Base-by-base conservation (phyloP, 1,140 invertebrate species). In the Tetramorium parvispinum region DNA sequence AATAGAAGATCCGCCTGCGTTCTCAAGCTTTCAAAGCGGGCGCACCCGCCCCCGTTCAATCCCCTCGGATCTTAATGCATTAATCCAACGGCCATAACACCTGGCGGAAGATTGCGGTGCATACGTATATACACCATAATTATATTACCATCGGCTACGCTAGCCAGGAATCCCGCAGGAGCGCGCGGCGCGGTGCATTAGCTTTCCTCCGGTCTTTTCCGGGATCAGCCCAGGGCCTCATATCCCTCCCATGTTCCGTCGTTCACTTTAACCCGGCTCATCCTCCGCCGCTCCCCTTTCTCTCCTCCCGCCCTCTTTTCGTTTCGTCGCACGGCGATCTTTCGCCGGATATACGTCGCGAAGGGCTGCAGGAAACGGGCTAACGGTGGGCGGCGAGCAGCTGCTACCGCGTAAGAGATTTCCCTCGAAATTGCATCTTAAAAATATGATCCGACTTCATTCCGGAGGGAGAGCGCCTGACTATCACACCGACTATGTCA, bases 371-470 rank as follows among this genome's bases (percentile, higher is more conserved):
- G 27, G 13, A 85, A 70, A 78, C 79, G 63, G 85, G 85, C 68
- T 89, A 89, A 90, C 85, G 89, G 88, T 76, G 65, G 73, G 51
- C 61, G 68, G 85, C 27, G 71, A 75, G 51, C 70, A 93, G 92
- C 91, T 93, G 93, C 89, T 89, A 89, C 92, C 53, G 68, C 85
- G 90, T 89, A 91, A 91, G 89, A 94, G 92, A 94, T 94, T 94
- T 92, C 89, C 91, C 89, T 90, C 88, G 91, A 94, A 94, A 94
- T 94, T 94, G 92, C 93, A 93, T 94, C 93, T 94, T 93, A 93
- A 94, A 94, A 94, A 94, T 94, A 94, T 92, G 92, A 94, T 94
- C 91, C 91, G 88, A 92, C 92, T 93, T 93, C 88, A 91, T 94
- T 93, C 68, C 61, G 63, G 61, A 53, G 53, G 32, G 7, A 59